Percentiles rank a stretch among this genome's conserved stretches.
Evolutionary conservation across 2,797 vertebrate genomes (phyloP).

Genomic region (Crenuchus spilurus): DNA sequence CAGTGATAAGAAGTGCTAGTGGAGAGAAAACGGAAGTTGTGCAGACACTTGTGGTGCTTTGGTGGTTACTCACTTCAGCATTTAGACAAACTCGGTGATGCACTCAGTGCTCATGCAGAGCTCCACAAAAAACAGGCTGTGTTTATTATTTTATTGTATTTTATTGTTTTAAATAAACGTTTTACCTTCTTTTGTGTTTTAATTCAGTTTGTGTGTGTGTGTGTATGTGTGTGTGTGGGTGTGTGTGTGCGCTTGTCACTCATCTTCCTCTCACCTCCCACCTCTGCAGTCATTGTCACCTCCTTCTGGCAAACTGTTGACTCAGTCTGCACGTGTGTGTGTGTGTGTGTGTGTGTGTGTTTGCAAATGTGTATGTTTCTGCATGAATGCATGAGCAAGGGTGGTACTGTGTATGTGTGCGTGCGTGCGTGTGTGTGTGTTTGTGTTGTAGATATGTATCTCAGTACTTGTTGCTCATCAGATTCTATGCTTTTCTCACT

Average conservation of each 20-base stretch:
- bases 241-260: slow-evolving; percentile 64
- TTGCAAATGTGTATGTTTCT: slow-evolving; percentile 2
- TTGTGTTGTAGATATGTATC: background rate
- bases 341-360: slow-evolving; percentile 35
- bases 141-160: slow-evolving; percentile 1
- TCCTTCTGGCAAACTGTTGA: slow-evolving; percentile 60
- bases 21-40: slow-evolving; percentile 26
- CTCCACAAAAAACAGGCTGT: background rate
- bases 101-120: background rate
- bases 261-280: slow-evolving; percentile 67
- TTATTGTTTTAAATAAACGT: no score
- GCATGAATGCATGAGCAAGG: background rate
- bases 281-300: slow-evolving; percentile 66
- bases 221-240: slow-evolving; percentile 48
- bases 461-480: background rate
- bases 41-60: slow-evolving; percentile 15
- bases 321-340: slow-evolving; percentile 52
- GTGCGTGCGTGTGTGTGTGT: slow-evolving; percentile 1
- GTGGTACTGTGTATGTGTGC: background rate
- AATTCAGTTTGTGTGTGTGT: slow-evolving; percentile 44
- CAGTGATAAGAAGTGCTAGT: background rate
- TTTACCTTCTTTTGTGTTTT: no score
- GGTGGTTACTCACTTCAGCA: background rate
- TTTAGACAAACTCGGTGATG: background rate
- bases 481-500: background rate